phyloP scores from a whole-genome alignment of 2,797 vertebrate species.

The Eurystomus glaucurus region DNA sequence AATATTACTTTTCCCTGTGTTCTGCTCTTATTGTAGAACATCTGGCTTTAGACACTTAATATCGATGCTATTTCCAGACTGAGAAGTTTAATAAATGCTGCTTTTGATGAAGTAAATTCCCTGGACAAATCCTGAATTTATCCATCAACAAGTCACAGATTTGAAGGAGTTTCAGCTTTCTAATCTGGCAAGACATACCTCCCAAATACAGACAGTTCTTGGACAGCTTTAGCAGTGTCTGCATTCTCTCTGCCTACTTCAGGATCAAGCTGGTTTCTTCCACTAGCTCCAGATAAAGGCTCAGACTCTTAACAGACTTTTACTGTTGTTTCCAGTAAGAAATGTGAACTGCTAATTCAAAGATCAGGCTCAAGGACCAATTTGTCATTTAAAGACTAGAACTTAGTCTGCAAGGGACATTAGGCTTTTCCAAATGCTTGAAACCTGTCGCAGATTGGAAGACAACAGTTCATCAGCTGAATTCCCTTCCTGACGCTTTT shows the following conservation, averaged over 20 bases:
- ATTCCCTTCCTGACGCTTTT: background rate
- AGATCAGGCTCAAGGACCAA: background rate
- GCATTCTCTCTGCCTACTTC: constrained; percentile 6
- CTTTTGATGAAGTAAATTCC: constrained; percentile 36
- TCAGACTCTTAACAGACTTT: background rate
- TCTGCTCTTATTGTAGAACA: constrained; percentile 1
- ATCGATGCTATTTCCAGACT: constrained; percentile 21
- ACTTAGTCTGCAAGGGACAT: background rate
- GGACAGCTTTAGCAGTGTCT: constrained; percentile 15
- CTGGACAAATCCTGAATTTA: constrained; percentile 21
- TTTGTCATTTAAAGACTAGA: background rate
- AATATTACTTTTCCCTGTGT: background rate
- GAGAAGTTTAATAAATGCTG: constrained; percentile 14
- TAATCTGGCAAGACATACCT: constrained; percentile 22
- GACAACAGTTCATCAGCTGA: background rate
- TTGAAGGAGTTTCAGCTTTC: constrained; percentile 51
- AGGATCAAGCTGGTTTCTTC: constrained; percentile 4
- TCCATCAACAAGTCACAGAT: constrained; percentile 27
- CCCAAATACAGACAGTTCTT: constrained; percentile 4
- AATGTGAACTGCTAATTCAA: background rate
- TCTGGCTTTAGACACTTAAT: constrained; percentile 26
- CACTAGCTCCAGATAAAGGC: background rate
- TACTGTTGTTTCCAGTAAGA: background rate
- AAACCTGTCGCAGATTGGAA: background rate
- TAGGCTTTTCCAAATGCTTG: background rate